Conservation (phyloP, 2,113 vertebrate species). For the Brienomyrus longianalis region DNA sequence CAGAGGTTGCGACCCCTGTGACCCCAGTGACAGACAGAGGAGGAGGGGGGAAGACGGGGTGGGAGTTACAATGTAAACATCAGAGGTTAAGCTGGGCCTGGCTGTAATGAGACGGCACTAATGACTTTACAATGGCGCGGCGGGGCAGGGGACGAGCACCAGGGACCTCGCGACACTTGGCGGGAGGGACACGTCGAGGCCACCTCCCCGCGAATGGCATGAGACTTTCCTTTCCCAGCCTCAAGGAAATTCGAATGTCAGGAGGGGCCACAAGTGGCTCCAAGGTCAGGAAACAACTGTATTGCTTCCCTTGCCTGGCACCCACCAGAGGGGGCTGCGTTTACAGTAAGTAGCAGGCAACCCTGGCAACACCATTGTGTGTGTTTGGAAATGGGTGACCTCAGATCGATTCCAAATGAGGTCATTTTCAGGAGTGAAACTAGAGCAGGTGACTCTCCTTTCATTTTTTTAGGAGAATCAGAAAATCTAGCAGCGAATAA, state of each 20-base stretch:
- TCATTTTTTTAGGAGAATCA: background rate
- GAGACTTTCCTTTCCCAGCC: slow-evolving; percentile 16
- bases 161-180: slow-evolving; percentile 15
- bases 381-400: background rate
- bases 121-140: slow-evolving; percentile 25
- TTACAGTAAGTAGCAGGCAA: background rate
- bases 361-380: background rate
- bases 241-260: slow-evolving; percentile 19
- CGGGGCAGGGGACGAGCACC: slow-evolving; percentile 24
- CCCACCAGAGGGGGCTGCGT: background rate
- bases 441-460: background rate
- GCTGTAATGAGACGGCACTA: slow-evolving; percentile 46
- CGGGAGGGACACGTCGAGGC: slow-evolving; percentile 24
- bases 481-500: background rate
- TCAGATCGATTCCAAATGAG: background rate
- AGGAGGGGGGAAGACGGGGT: background rate
- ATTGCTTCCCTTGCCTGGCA: background rate
- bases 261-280: slow-evolving; percentile 7
- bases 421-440: background rate
- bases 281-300: background rate
- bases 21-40: slow-evolving; percentile 14
- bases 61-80: slow-evolving; percentile 37
- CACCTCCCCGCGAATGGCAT: slow-evolving; percentile 6
- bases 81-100: slow-evolving; percentile 8
- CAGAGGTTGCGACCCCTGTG: slow-evolving; percentile 43